Base-by-base conservation (phyloP, 2,888 invertebrate genomes). In the Drepana falcataria region DNA sequence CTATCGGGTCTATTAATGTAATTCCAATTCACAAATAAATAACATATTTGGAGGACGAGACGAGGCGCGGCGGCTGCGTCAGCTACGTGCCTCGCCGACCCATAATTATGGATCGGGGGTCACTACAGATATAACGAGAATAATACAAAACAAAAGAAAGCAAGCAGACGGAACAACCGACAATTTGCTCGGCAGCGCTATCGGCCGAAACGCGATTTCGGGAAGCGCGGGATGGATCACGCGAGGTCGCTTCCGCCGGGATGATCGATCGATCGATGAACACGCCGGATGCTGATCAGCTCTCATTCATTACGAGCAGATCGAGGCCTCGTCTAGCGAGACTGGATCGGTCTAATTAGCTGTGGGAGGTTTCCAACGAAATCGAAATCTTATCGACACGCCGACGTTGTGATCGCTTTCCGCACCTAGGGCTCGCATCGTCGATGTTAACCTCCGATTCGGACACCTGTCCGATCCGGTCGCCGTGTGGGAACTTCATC, bases 21-120 rank as follows among this genome's bases (percentile, higher is more conserved):
- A 83, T 83, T 79, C 80, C 83, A 73, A 87, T 87, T 87, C 79
- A 86, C 81, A 86, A 87, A 89, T 89, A 89, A 90, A 90, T 87
- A 89, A 88, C 80, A 79, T 79, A 85, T 86, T 87, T 85, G 87
- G 81, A 83, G 85, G 79, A 82, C 77, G 77, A 84, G 79, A 82
- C 77, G 77, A 69, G 76, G 74, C 79, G 65, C 75, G 69, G 69
- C 71, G 63, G 79, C 44, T 44, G 9, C 44, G 44, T 44, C 44
- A 44, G 44, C 44, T 87, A 88, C 88, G 88, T 87, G 85, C 77
- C 70, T 60, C 61, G 78, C 70, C 68, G 68, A 79, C 86, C 64
- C 85, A 76, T 87, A 84, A 91, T 91, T 88, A 90, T 77, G 83
- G 73, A 71, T 21, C 81, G 88, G 90, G 87, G 91, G 90, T 91